phyloP scores from a whole-genome alignment of 2,113 vertebrate species.

The Proterorhinus semilunaris region DNA sequence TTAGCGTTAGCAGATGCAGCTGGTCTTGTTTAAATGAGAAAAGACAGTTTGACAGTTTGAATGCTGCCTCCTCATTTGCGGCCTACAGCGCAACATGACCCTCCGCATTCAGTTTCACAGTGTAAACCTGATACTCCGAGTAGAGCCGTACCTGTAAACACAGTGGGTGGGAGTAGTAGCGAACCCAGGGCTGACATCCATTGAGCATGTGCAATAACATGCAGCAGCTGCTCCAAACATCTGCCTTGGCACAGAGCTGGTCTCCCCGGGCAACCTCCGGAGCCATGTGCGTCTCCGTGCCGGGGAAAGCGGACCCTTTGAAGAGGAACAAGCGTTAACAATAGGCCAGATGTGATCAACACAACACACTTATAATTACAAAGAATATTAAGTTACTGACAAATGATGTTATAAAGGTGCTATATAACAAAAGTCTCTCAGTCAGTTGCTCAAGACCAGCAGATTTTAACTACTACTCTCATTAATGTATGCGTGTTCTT shows the following conservation, averaged over 20 bases:
- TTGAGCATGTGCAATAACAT: constrained; percentile 97
- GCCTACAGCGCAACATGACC: constrained; percentile 74
- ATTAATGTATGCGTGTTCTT: not conserved
- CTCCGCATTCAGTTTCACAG: not conserved
- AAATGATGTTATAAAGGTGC: not conserved
- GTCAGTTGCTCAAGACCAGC: not conserved
- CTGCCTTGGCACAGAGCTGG: constrained; percentile 83
- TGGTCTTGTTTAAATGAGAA: not conserved
- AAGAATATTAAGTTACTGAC: not conserved
- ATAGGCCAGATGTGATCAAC: constrained; percentile 5
- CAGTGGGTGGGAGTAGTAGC: constrained; percentile 87
- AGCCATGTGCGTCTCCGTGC: constrained; percentile 95
- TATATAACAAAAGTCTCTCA: not conserved
- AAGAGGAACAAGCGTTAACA: not conserved
- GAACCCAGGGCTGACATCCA: constrained; percentile 90
- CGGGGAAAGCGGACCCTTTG: constrained; percentile 84
- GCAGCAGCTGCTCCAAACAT: constrained; percentile 95
- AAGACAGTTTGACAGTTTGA: constrained; percentile 40
- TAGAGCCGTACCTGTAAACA: constrained; percentile 84
- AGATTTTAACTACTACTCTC: not conserved
- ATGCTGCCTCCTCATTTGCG: constrained; percentile 89
- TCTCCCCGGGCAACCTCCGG: constrained; percentile 90
- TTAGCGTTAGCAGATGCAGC: too few species aligned
- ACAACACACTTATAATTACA: not conserved
- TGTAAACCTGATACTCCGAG: not conserved